phyloP scores from a whole-genome alignment of 2,888 invertebrate species.

The Lasioglossum leucozonium region DNA sequence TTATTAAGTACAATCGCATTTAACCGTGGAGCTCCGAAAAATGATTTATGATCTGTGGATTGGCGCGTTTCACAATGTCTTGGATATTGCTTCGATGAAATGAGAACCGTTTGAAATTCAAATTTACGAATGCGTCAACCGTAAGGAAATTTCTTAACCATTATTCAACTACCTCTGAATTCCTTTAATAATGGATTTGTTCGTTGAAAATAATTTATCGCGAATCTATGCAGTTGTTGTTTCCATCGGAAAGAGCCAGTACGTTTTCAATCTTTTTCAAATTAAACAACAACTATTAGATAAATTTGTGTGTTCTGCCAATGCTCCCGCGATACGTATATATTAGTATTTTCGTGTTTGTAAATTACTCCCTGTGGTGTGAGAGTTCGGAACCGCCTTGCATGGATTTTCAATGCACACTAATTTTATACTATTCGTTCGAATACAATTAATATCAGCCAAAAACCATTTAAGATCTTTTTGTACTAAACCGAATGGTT shows the following conservation, averaged over 20 bases:
- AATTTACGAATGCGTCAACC: neutral
- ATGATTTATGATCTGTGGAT: slow-evolving; percentile 45
- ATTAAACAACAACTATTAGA: slow-evolving; percentile 15
- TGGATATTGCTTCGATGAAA: slow-evolving; percentile 23
- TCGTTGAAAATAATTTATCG: slow-evolving; percentile 17
- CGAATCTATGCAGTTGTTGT: slow-evolving; percentile 23
- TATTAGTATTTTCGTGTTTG: slow-evolving; percentile 32
- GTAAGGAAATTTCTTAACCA: slow-evolving; percentile 13
- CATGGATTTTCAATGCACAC: slow-evolving; percentile 26
- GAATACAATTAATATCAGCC: neutral
- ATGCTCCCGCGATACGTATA: slow-evolving; percentile 34
- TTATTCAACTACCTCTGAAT: slow-evolving; percentile 38
- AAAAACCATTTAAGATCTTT: slow-evolving; percentile 19
- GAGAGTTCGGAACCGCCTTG: slow-evolving; percentile 56
- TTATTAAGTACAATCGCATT: slow-evolving; percentile 72
- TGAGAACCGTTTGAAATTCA: slow-evolving; percentile 24
- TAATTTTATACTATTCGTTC: neutral
- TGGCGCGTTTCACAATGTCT: slow-evolving; percentile 29
- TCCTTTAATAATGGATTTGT: slow-evolving; percentile 29
- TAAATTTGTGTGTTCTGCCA: slow-evolving; percentile 40
- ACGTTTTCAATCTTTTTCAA: slow-evolving; percentile 44
- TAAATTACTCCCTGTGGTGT: slow-evolving; percentile 44
- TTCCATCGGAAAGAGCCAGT: slow-evolving; percentile 51
- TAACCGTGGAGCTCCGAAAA: slow-evolving; percentile 55
- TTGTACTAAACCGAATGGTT: too few species aligned